Evolutionary conservation across 2,797 vertebrate genomes (phyloP), one percentile per base, ranked within the genome.

Genomic region (Hydrocynus forskahlii): DNA sequence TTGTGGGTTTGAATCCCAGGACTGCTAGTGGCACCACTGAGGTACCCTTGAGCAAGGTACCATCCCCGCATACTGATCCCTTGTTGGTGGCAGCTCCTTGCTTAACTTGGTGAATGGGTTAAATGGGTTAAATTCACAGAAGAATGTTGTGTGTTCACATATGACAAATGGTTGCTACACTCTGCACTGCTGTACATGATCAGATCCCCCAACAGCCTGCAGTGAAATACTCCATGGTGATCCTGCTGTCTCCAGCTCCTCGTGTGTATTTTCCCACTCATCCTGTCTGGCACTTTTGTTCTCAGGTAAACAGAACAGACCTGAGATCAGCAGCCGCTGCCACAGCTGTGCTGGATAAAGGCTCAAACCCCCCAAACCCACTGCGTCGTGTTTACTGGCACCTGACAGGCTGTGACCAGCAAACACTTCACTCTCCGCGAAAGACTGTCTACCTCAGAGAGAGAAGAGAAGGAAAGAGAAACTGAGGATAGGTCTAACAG

Each of bases 341-440:
- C 85, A 62, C 91, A 93, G 92, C 91, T 90, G 88, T 85, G 85
- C 79, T 75, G 57, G 85, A 81, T 75, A 81, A 68, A 19, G 76
- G 83, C 25, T 73, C 84, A 25, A 62, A 81, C n/a, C n/a, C 67
- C 57, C 88, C 83, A 88, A 73, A 83, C 87, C 89, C 83, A 75
- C 29, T 68, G 75, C 83, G 89, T 90, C 91, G 92, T 95, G 92
- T 93, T 95, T 91, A 91, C 92, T 76, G 75, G 92, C 91, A 88
- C 92, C 90, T 64, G 35, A 86, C 83, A 86, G 90, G 89, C n/a
- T 88, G 88, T 87, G 87, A 89, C 88, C 2, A 88, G 89, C 86
- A 91, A 93, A 93, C 93, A 90, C 89, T 68, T 69, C 25, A 62
- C 13, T 62, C 12, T 29, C 21, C 13, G 12, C 13, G 5, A 14